phyloP scores from a whole-genome alignment of 2,797 vertebrate genomes.

The Gallinago solitaria region DNA sequence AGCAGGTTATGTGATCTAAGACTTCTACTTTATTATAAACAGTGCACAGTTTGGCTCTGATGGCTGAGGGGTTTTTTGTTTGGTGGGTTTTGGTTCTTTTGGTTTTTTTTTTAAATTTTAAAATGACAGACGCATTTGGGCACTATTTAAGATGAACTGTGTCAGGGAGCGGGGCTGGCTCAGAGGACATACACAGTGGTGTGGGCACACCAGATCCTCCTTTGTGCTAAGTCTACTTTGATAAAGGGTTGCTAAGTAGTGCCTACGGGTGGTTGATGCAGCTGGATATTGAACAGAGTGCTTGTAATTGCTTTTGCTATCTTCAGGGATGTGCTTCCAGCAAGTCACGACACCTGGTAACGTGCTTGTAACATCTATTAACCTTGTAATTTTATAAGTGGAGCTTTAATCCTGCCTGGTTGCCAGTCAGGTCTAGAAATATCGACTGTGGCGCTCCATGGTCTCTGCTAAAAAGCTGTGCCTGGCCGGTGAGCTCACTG shows the following conservation, averaged over 20 bases:
- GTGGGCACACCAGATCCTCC: neutral
- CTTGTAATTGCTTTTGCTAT: slow-evolving; percentile 32
- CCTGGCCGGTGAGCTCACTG: neutral
- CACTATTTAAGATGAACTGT: neutral
- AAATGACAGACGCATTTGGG: neutral
- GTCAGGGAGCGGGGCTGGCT: neutral
- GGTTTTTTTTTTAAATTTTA: neutral
- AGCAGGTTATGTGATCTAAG: neutral
- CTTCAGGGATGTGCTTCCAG: slow-evolving; percentile 27
- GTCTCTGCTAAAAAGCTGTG: neutral
- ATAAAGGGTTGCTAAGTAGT: neutral
- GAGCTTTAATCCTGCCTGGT: neutral
- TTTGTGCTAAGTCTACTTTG: neutral
- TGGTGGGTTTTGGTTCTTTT: neutral
- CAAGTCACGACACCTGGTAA: slow-evolving; percentile 32
- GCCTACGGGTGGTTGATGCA: neutral
- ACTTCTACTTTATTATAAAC: neutral
- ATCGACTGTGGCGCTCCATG: fast-evolving
- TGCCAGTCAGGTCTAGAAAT: neutral
- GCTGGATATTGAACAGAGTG: neutral
- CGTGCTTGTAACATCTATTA: neutral
- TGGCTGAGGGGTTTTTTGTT: neutral
- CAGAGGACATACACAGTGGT: neutral
- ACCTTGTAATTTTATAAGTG: slow-evolving; percentile 35
- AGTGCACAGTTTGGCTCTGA: neutral